Base-by-base conservation (phyloP, 1,140 invertebrate species). In the Chironomus tepperi region DNA sequence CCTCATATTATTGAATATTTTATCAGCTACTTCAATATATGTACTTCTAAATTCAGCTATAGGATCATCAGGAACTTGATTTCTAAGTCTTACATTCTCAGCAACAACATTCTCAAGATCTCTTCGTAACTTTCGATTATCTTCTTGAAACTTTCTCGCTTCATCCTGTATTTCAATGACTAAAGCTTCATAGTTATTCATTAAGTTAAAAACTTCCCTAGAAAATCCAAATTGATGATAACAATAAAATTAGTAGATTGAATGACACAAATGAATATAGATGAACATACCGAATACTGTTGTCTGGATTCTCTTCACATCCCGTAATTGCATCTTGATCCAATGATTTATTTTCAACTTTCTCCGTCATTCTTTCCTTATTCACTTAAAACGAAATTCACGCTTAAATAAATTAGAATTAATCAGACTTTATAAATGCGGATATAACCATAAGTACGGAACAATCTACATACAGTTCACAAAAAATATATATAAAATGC, bases 281-380 rank as follows among this genome's bases (percentile, higher is more conserved):
- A 7, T 70, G 2, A 18, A 7, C 16, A 10, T 70, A 70, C 65
- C 19, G 15, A 70, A 70, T 70, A 18, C 65, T 70, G 19, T 18
- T 70, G 18, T 70, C 65, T 19, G 18, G 18, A 19, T 67, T 67
- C n/a, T 5, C 65, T 21, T 21, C 65, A 18, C 1, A 18, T 10
- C 18, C 16, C 19, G 18, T 70, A 70, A 70, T 70, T 21, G 16
- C 16, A 70, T 70, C 18, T 21, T 70, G 65, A 70, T 70, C 65
- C 65, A 10, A 9, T 16, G 19, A 70, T 70, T 70, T 70, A 21
- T 70, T 18, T 16, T 70, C 65, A 19, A 19, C 65, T 18, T 70
- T 18, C 19, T 21, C 65, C 9, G 16, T 70, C 65, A 70, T 70
- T 21, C 7, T 67, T 67, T 70, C 18, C 43, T 47, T 9, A 47